Base-by-base conservation (phyloP, 2,888 invertebrate genomes). In the Hypomecis punctinalis region DNA sequence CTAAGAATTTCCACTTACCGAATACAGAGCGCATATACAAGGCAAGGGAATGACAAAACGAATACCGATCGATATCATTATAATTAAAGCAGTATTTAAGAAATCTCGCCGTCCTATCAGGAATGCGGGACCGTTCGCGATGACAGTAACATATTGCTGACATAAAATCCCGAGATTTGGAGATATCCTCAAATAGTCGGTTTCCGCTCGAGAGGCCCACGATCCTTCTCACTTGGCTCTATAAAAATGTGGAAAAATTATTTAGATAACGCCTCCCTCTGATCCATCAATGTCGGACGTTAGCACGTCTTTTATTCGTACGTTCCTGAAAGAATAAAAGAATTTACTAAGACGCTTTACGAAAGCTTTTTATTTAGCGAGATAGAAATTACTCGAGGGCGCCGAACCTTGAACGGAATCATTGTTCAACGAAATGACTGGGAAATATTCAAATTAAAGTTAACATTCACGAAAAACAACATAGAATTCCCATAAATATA, bases 1-100 rank as follows among this genome's bases (percentile, higher is more conserved):
- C 23, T 7, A 9, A 52, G 42, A 56, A 56, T 43, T 61, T 67
- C 60, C 40, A 73, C 74, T 69, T 71, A 48, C 35, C 37, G 35
- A 37, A 23, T 49, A 59, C 43, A 63, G 56, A 66, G 42, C 61
- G 55, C 58, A 53, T 70, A 66, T 80, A 88, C 85, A 87, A 81
- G 83, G 80, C 80, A 80, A 79, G 79, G 76, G 82, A 83, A 86
- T 85, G 85, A 82, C 78, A 80, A 82, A 85, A 80, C 77, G 77
- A 84, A 89, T 86, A 78, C 81, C 83, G 91, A 92, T 91, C 78
- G 70, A 79, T 89, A 91, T 92, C 91, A 77, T 76, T 79, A 84
- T 90, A 92, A 92, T 92, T 91, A 91, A 89, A 83, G 83, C 84
- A 84, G 88, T 88, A 86, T 88, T 88, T 83, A 88, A 82, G 84